Evolutionary conservation across 35 echinoderm and acorn worm genomes (phyloP).

Genomic region (Ophiothrix spiculata): DNA sequence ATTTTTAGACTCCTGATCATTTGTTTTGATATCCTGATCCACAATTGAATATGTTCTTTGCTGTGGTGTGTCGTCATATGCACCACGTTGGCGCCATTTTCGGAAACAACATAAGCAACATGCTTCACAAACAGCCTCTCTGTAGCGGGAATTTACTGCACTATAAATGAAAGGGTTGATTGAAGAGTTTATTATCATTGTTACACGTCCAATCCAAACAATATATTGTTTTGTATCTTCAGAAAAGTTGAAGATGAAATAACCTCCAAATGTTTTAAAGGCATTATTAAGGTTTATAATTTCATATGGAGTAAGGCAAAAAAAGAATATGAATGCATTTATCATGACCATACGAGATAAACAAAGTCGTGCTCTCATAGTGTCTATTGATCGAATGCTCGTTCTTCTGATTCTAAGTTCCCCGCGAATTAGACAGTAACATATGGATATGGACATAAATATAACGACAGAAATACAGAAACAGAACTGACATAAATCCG

Average conservation of each 20-base stretch:
- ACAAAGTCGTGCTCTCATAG: neutral
- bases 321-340: neutral
- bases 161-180: neutral
- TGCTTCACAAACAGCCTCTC: neutral
- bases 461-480: neutral
- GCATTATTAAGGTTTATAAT: neutral
- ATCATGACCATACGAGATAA: neutral
- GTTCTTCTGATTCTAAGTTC: neutral
- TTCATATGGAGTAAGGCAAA: neutral
- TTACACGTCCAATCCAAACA: neutral
- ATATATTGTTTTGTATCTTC: neutral
- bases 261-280: neutral
- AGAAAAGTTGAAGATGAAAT: neutral
- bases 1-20: neutral
- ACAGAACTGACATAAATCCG: neutral
- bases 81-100: neutral
- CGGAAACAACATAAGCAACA: constrained; percentile 1
- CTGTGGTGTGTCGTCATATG: neutral
- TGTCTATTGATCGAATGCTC: neutral
- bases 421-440: neutral
- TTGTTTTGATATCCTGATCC: neutral
- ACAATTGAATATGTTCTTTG: neutral
- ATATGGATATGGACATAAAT: neutral
- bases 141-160: neutral
- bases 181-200: neutral